Evolutionary conservation across 1,140 invertebrate genomes (phyloP), one percentile per base, ranked within the genome.

Genomic region (Hyles euphorbiae): DNA sequence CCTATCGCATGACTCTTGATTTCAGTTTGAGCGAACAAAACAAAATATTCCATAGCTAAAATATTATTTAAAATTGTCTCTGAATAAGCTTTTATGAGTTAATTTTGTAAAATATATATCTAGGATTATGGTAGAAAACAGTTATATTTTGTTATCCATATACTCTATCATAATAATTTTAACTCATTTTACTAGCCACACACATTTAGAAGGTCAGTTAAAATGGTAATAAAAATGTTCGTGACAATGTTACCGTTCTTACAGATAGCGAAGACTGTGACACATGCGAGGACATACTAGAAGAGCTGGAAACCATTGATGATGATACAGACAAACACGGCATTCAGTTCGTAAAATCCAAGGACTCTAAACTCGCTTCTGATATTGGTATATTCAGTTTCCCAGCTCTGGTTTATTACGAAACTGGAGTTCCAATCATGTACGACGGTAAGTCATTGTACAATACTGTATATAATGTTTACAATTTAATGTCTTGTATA

Each of bases 261-360:
- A 60, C 72, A 96, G 95, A 96, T 86, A 95, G 95, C 76, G 95
- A 97, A 72, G 94, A 95, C 70, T 96, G 95, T 76, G 92, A 95
- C 60, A 92, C 93, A 7, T 98, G 96, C 78, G 91, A 93, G 53
- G 93, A 94, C 65, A 94, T 98, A 63, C 87, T 98, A 12, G 93
- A 96, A 70, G 96, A 98, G 73, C 86, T 98, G 61, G 97, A 98
- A 89, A 97, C 95, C 44, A 98, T 98, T 74, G 97, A 98, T 75
- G 97, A 98, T 84, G 96, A 98, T 68, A 96, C 96, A 6, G 96
- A 98, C 77, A 94, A 96, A 72, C 94, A 96, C 71, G 96, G 96
- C 60, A 96, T 97, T 71, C 96, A 98, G 85, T 97, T 98, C 87
- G 96, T 98, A 5, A 98, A 98, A 80, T 97, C 96, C 1, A 97